phyloP scores from a whole-genome alignment of 2,888 invertebrate genomes.

The Mechanitis mazaeus region DNA sequence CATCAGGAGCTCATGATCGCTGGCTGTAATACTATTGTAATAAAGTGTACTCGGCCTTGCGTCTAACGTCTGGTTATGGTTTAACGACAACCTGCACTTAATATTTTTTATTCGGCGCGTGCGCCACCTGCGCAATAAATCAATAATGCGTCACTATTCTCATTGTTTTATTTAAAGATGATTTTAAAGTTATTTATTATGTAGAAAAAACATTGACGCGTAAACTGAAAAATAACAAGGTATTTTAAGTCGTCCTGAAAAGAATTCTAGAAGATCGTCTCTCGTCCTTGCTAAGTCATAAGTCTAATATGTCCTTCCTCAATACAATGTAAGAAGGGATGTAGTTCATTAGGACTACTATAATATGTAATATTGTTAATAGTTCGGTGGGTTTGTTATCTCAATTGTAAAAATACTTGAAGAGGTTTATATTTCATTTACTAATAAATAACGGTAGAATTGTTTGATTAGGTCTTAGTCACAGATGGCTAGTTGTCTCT shows the following conservation, averaged over 20 bases:
- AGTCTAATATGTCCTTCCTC: constrained; percentile 9
- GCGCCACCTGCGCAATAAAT: constrained; percentile 9
- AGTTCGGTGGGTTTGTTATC: background rate
- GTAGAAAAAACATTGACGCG: too few species aligned
- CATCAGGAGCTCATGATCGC: constrained; percentile 6
- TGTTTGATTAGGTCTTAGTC: too few species aligned
- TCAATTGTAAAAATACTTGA: background rate
- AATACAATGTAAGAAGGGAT: constrained; percentile 5
- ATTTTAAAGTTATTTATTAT: too few species aligned
- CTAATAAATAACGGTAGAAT: too few species aligned
- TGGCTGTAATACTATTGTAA: constrained; percentile 12
- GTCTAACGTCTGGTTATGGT: constrained; percentile 11
- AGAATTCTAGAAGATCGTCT: background rate
- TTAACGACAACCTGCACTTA: constrained; percentile 21
- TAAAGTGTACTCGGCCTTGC: constrained; percentile 18
- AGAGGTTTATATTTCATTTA: too few species aligned
- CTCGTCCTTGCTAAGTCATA: constrained; percentile 6
- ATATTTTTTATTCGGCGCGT: constrained; percentile 17
- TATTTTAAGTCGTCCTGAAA: background rate
- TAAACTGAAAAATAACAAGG: background rate
- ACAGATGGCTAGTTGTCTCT: too few species aligned
- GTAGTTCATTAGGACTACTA: constrained; percentile 6
- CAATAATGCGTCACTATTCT: too few species aligned
- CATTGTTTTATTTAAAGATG: too few species aligned
- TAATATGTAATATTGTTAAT: constrained; percentile 5